Evolutionary conservation across 2,113 vertebrate genomes (phyloP).

Genomic region (Pungitius pungitius): DNA sequence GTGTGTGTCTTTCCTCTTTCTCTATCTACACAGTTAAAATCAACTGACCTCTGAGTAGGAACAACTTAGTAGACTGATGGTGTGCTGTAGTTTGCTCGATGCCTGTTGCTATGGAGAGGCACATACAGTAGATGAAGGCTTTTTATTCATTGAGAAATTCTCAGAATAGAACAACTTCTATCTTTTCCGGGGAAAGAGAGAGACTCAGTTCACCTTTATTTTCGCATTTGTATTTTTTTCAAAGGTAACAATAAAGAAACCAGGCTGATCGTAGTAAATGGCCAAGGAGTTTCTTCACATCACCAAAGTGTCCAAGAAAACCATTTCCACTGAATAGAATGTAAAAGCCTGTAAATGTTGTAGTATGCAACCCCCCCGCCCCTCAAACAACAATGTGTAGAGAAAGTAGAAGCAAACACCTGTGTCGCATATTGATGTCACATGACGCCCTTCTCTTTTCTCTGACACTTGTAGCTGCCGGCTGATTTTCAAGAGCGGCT

Average conservation of each 20-base stretch:
- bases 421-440: too few species aligned
- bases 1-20: slow-evolving; percentile 46
- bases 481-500: slow-evolving; percentile 93
- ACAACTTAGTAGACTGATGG: slow-evolving; percentile 65
- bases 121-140: slow-evolving; percentile 35
- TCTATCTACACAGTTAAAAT: slow-evolving; percentile 62
- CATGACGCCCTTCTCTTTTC: slow-evolving; percentile 19
- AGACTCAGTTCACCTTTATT: slow-evolving; percentile 3
- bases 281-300: too few species aligned
- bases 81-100: slow-evolving; percentile 58
- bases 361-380: too few species aligned
- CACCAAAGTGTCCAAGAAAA: too few species aligned
- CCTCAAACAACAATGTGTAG: too few species aligned
- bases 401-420: too few species aligned
- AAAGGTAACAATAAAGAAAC: too few species aligned
- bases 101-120: slow-evolving; percentile 77
- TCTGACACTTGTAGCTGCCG: slow-evolving; percentile 82
- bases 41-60: slow-evolving; percentile 62
- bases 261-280: too few species aligned
- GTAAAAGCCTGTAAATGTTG: too few species aligned
- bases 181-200: slow-evolving; percentile 1
- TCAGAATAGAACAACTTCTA: slow-evolving; percentile 45
- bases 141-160: slow-evolving; percentile 43
- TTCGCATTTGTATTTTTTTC: slow-evolving; percentile 13
- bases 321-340: too few species aligned